These are phyloP conservation scores for Rattus norvegicus DNA, from an alignment of 2,113 vertebrate species.

Conservation along the genomic window DNA sequence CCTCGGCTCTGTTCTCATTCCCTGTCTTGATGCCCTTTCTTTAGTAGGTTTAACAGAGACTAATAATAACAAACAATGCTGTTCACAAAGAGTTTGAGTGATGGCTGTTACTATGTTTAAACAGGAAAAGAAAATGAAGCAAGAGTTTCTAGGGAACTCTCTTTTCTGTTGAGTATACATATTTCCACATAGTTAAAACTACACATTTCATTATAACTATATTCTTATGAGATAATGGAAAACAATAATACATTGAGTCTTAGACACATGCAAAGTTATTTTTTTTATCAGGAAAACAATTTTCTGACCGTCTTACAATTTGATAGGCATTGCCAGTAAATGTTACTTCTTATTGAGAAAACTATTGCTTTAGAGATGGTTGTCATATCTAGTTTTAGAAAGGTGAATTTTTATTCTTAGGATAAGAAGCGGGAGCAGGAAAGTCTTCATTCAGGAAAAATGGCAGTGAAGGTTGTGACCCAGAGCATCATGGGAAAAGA, in stretches of 20 bases:
- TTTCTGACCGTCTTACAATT: neutral
- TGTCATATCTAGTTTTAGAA: neutral
- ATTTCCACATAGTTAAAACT: neutral
- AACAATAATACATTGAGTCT: neutral
- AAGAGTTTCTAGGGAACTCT: neutral
- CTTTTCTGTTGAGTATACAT: constrained; percentile 21
- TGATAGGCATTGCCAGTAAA: neutral
- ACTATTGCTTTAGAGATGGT: constrained; percentile 2
- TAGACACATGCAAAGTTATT: neutral
- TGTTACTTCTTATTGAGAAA: constrained; percentile 25
- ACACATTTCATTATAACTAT: neutral
- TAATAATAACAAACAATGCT: constrained; percentile 8
- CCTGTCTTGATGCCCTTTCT: neutral
- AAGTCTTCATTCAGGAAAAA: neutral
- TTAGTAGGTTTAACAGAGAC: constrained; percentile 1
- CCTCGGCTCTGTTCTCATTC: neutral
- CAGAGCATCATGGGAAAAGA: neutral
- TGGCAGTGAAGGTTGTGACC: neutral
- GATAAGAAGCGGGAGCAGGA: neutral
- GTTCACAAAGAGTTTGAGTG: neutral
- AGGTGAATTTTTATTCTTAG: neutral
- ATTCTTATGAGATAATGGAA: neutral
- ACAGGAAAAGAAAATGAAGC: neutral
- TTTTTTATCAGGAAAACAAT: constrained; percentile 36
- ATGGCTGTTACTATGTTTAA: neutral